phyloP scores from a whole-genome alignment of 2,888 invertebrate genomes.

The Oscheius myriophilus region DNA sequence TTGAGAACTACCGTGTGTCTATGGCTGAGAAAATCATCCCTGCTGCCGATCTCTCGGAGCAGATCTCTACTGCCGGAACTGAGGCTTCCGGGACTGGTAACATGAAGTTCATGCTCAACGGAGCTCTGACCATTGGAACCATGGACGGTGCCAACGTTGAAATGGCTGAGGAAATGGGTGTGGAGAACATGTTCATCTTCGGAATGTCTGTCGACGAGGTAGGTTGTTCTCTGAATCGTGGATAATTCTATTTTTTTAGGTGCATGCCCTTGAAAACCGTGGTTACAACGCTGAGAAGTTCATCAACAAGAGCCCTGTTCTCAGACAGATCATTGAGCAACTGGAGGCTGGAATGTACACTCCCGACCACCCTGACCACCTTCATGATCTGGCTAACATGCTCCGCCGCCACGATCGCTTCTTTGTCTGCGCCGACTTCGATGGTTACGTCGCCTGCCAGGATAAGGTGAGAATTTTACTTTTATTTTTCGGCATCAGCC shows the following conservation, averaged over 20 bases:
- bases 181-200: conserved; percentile 96
- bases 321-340: conserved; percentile 90
- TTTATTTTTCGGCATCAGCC: no score
- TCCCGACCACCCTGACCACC: conserved; percentile 80
- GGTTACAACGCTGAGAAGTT: conserved; percentile 88
- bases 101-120: conserved; percentile 99
- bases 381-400: conserved; percentile 88
- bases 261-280: conserved; percentile 76
- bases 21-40: conserved; percentile 98
- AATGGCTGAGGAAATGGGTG: conserved; percentile 93
- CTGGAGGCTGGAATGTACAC: conserved; percentile 94
- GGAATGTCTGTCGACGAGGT: conserved; percentile 86
- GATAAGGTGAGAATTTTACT: conserved; percentile 85
- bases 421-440: conserved; percentile 91
- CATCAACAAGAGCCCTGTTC: conserved; percentile 88
- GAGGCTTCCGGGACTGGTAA: conserved; percentile 99
- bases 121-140: conserved; percentile 97
- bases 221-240: not conserved
- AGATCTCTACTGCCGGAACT: conserved; percentile 98
- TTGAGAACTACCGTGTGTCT: conserved; percentile 98
- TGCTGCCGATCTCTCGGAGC: conserved; percentile 96
- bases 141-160: conserved; percentile 99
- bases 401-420: conserved; percentile 92
- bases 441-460: conserved; percentile 90
- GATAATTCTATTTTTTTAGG: not conserved